Evolutionary conservation across 2,797 vertebrate genomes (phyloP).

Genomic region (Phataginus tricuspis): DNA sequence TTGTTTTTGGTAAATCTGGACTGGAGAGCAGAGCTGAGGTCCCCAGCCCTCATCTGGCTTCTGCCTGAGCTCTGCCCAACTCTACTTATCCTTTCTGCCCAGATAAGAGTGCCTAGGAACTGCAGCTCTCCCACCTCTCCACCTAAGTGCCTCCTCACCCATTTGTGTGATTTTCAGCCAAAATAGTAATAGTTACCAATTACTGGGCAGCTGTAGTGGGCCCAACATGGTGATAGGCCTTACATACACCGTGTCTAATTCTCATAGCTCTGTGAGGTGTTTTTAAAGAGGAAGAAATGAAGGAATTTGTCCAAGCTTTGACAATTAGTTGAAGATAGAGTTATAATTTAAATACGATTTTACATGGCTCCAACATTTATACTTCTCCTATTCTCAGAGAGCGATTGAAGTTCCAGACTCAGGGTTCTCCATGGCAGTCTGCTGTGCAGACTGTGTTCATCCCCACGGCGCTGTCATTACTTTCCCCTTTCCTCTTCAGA

Average conservation of each 20-base stretch:
- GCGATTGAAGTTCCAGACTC: background rate
- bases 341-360: background rate
- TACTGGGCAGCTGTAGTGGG: background rate
- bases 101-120: background rate
- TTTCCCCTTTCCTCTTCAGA: background rate
- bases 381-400: background rate
- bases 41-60: background rate
- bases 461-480: rapidly evolving
- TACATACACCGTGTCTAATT: background rate
- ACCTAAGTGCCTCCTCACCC: background rate
- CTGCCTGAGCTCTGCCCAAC: background rate
- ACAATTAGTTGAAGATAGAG: background rate
- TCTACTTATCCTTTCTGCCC: background rate
- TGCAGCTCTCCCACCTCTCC: background rate
- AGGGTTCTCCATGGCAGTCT: background rate
- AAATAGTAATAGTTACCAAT: background rate
- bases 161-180: background rate
- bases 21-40: background rate
- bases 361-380: rapidly evolving
- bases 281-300: constrained; percentile 7
- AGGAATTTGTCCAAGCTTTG: background rate
- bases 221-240: background rate
- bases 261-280: background rate
- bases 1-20: background rate
- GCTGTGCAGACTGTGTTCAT: rapidly evolving